Evolutionary conservation across 1,140 invertebrate genomes (phyloP).

Genomic region (Zaprionus kolodkinae): DNA sequence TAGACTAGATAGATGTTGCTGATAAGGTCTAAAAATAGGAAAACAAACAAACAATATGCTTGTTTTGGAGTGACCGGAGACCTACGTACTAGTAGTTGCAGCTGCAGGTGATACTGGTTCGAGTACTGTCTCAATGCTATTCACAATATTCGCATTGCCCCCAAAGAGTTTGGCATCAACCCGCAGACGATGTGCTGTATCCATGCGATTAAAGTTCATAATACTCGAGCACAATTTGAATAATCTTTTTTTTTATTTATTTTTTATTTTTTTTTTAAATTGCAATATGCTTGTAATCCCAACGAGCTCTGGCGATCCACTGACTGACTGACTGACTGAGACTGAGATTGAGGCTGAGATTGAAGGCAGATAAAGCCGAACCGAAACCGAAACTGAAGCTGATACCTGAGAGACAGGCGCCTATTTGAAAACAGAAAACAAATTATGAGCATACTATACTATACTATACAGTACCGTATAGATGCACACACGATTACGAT

Average conservation of each 20-base stretch:
- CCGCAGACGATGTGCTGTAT: constrained; percentile 60
- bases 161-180: constrained; percentile 68
- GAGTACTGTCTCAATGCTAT: not conserved
- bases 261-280: too few relatives aligned
- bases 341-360: constrained; percentile 17
- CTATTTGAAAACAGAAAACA: constrained; percentile 31
- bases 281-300: constrained; percentile 36
- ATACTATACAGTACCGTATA: too few relatives aligned
- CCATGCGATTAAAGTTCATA: constrained; percentile 80
- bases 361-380: constrained; percentile 8
- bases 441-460: constrained; percentile 21
- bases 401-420: constrained; percentile 8
- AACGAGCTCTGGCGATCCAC: constrained; percentile 52
- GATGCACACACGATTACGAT: constrained; percentile 39
- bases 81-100: not conserved
- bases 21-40: constrained; percentile 5
- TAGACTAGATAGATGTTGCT: not conserved
- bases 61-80: not conserved
- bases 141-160: constrained; percentile 33
- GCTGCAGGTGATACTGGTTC: not conserved
- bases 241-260: too few relatives aligned
- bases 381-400: constrained; percentile 16
- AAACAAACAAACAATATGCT: not conserved
- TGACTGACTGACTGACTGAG: constrained; percentile 47
- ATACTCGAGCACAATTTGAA: not conserved